Base-by-base conservation (phyloP, 2,113 vertebrate species). In the Plecotus auritus region DNA sequence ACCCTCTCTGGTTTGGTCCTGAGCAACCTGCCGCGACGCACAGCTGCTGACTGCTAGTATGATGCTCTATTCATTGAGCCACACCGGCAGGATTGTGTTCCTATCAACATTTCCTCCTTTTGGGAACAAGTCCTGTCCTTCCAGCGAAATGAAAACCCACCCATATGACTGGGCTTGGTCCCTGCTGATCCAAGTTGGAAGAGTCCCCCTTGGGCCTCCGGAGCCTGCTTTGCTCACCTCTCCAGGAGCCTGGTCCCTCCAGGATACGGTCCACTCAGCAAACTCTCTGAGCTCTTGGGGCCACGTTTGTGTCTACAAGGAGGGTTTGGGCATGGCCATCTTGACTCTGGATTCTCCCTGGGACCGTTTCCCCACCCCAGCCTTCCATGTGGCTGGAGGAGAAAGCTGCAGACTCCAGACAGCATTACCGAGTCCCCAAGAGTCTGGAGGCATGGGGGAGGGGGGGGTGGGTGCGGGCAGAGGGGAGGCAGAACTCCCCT, bases 381-480 rank as follows among this genome's bases (percentile, higher is more conserved):
- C 11, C 45, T 88, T 35, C 45, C 16, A 16, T 4, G 28, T 20
- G 1, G 4, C 20, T 8, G 22, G n/a, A n/a, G 20, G 54, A 26
- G 45, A 78, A 1, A 1, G 35, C 37, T 11, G n/a, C 37, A n/a
- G 59, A n/a, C 28, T 12, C 32, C 9, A 14, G 49, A 12, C 3
- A 18, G 18, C 8, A 2, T 17, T 17, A 10, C 5, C 0, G 20
- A 22, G 40, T 23, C 35, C 56, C 66, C 59, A 51, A 47, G 45
- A 40, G 26, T n/a, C 30, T 22, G n/a, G 11, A 22, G 9, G 1
- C 9, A 18, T 0, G 2, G 30, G 22, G 54, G 54, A 23, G 22
- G 2, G 22, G 2, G 22, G 2, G 2, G 56, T 1, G 22, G 9
- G 23, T 23, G 56, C 9, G 56, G 8, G 54, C 14, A 5, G 14